Conservation (phyloP, 2,113 vertebrate species). For the Tympanuchus pallidicinctus region DNA sequence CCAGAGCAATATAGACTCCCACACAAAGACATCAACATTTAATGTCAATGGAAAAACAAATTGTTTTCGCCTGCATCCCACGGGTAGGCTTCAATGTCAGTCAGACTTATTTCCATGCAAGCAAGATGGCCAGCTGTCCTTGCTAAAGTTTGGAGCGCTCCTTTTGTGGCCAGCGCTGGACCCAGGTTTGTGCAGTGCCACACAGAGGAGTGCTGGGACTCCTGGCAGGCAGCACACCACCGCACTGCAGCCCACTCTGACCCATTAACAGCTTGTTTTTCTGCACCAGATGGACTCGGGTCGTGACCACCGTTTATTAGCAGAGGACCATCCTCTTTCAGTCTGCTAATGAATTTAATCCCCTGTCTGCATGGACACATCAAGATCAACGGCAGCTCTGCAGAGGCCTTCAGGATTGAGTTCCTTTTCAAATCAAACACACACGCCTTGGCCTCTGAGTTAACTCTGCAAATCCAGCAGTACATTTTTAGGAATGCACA, state of each 20-base stretch:
- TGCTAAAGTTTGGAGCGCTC: background rate
- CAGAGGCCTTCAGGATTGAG: rapidly evolving
- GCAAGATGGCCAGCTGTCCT: background rate
- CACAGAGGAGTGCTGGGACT: background rate
- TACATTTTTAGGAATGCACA: background rate
- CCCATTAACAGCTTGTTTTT: background rate
- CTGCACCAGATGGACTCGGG: rapidly evolving
- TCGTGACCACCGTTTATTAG: background rate
- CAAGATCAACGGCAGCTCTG: background rate
- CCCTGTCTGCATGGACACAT: rapidly evolving
- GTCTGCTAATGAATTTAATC: background rate
- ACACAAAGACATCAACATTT: background rate
- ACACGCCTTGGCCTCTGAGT: background rate
- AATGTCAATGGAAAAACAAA: background rate
- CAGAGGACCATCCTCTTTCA: background rate
- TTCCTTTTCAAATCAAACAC: background rate
- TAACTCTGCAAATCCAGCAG: background rate
- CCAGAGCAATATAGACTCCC: background rate
- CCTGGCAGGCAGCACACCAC: background rate
- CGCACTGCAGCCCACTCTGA: background rate
- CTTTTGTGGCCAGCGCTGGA: background rate
- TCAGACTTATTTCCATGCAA: background rate
- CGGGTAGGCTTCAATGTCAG: background rate
- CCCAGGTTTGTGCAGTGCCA: background rate
- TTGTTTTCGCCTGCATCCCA: background rate